These are phyloP conservation scores for Drosophila nigromelanica DNA, from an alignment of 1,140 invertebrate species.

Conservation along the genomic window DNA sequence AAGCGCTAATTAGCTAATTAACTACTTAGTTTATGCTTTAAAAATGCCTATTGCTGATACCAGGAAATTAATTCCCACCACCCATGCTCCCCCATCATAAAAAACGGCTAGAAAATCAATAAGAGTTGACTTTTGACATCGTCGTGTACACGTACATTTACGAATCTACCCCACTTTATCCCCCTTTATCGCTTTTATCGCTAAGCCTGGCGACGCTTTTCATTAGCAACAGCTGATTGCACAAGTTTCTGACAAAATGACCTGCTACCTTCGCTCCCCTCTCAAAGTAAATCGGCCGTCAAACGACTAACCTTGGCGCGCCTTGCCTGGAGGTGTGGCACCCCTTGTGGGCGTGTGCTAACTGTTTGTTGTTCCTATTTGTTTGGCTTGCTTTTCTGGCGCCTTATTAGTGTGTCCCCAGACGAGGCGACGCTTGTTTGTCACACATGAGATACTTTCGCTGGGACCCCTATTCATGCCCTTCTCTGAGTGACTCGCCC, in stretches of 20 bases:
- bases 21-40: conserved; percentile 4
- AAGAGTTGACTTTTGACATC: conserved; percentile 58
- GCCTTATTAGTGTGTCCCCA: conserved; percentile 65
- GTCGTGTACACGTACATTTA: background rate
- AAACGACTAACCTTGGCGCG: conserved; percentile 70
- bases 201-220: conserved; percentile 57
- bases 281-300: conserved; percentile 15
- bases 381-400: conserved; percentile 44
- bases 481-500: conserved; percentile 2
- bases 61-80: conserved; percentile 16
- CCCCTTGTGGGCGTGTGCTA: conserved; percentile 8
- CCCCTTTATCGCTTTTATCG: conserved; percentile 16
- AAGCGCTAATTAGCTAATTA: conserved; percentile 47
- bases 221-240: conserved; percentile 81
- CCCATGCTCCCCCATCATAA: background rate
- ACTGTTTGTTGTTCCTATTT: conserved; percentile 30
- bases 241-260: conserved; percentile 62
- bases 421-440: conserved; percentile 43
- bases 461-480: background rate
- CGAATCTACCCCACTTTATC: background rate
- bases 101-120: conserved; percentile 65
- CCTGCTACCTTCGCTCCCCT: conserved; percentile 35
- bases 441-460: conserved; percentile 29
- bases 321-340: conserved; percentile 34
- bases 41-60: conserved; percentile 14